A percentile compares a stretch with the other conserved stretches of the same genome.
Conservation (phyloP, 1,140 invertebrate genomes). For the Tribolium castaneum region DNA sequence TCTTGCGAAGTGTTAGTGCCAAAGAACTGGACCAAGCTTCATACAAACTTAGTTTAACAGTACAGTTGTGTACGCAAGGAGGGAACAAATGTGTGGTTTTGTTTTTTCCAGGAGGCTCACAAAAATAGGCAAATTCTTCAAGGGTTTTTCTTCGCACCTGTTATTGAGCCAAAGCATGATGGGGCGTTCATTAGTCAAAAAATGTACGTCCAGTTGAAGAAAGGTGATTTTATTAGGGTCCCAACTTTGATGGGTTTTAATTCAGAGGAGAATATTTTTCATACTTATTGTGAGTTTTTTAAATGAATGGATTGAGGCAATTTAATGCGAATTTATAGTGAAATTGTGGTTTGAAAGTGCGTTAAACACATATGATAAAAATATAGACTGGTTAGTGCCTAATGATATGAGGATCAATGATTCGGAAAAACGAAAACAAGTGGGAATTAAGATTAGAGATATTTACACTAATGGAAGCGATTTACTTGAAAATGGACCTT, state of each 20-base stretch:
- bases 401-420: not conserved
- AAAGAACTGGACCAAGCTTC: constrained; percentile 29
- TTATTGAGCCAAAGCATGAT: not conserved
- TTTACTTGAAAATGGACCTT: not conserved
- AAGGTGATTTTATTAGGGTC: constrained; percentile 4
- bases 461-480: not conserved
- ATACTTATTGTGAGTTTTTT: not conserved
- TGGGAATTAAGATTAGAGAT: not conserved
- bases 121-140: not conserved
- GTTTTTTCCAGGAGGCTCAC: not conserved
- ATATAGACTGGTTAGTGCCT: constrained; percentile 15
- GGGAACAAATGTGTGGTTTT: not conserved
- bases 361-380: not conserved
- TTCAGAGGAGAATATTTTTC: constrained; percentile 6
- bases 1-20: constrained; percentile 28
- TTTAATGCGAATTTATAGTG: not conserved
- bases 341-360: not conserved
- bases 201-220: not conserved
- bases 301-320: too few species aligned
- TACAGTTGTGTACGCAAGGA: not conserved
- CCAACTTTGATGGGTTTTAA: constrained; percentile 25
- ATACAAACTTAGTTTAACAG: not conserved
- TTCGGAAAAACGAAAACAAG: not conserved
- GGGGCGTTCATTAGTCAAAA: constrained; percentile 2
- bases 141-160: constrained; percentile 12